phyloP scores from a whole-genome alignment of 2,888 invertebrate species.

The Eupithecia pulchellata region DNA sequence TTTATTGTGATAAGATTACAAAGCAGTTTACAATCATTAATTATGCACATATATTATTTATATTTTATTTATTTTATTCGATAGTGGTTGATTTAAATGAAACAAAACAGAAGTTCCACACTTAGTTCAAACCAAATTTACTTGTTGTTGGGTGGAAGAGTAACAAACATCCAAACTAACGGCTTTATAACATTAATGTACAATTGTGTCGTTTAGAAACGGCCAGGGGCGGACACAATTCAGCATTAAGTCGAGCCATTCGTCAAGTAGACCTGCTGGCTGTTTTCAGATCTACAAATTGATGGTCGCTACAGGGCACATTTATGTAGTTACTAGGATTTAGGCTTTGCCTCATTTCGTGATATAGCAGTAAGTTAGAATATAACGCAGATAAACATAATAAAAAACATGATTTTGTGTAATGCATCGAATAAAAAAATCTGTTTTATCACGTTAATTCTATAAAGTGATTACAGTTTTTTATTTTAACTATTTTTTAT shows the following conservation, averaged over 20 bases:
- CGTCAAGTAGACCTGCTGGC: constrained; percentile 41
- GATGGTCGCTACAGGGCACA: constrained; percentile 31
- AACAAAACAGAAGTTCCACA: too few relatives aligned
- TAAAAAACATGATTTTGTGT: too few relatives aligned
- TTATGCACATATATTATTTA: too few relatives aligned
- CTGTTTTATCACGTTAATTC: background rate
- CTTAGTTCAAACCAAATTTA: background rate
- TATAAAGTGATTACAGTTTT: background rate
- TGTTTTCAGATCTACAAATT: constrained; percentile 44
- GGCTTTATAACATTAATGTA: constrained; percentile 10
- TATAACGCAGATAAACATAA: background rate
- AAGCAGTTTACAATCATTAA: too few relatives aligned
- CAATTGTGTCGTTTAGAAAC: constrained; percentile 36
- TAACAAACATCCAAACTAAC: background rate
- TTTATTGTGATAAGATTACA: too few relatives aligned
- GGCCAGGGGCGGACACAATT: constrained; percentile 36
- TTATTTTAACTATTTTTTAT: too few relatives aligned
- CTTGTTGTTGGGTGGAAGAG: background rate
- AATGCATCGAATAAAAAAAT: background rate
- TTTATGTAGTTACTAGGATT: background rate
- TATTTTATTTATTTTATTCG: too few relatives aligned
- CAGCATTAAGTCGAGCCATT: constrained; percentile 40
- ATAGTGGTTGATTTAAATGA: too few relatives aligned
- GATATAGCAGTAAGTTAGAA: background rate
- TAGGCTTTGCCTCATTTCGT: background rate